Conservation (phyloP, 2,113 vertebrate genomes). For the Carassius gibelio region DNA sequence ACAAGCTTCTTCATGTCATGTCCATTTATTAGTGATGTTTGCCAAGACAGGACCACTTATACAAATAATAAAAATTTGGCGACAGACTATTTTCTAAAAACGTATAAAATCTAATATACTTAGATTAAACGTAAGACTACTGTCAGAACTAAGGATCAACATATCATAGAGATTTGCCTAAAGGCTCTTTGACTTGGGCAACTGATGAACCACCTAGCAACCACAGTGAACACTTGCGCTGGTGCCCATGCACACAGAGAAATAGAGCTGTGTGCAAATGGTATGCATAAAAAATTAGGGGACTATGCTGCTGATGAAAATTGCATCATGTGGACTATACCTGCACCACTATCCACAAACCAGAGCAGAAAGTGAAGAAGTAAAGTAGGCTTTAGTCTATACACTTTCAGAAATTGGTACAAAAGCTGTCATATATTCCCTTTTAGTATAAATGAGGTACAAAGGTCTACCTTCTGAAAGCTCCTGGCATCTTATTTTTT, state of each 20-base stretch:
- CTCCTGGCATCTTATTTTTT: too few relatives aligned
- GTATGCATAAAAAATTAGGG: background rate
- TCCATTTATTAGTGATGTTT: background rate
- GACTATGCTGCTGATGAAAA: background rate
- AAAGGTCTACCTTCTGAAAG: too few relatives aligned
- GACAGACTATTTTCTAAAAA: background rate
- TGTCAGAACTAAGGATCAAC: too few relatives aligned
- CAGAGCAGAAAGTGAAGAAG: background rate
- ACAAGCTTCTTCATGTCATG: background rate
- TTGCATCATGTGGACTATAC: background rate
- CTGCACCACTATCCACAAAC: background rate
- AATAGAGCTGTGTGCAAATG: background rate
- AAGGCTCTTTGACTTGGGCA: too few relatives aligned
- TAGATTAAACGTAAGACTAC: background rate
- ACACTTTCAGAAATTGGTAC: too few relatives aligned
- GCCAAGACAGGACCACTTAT: background rate
- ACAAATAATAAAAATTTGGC: background rate
- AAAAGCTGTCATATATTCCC: too few relatives aligned
- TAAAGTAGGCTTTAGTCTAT: background rate
- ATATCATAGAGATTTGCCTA: too few relatives aligned
- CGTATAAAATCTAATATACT: background rate
- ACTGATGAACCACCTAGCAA: background rate
- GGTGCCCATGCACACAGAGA: background rate
- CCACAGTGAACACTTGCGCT: background rate
- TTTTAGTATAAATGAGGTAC: too few relatives aligned